Conservation (phyloP, 37 sponge, comb jelly and placozoan species). For the Spongilla lacustris region DNA sequence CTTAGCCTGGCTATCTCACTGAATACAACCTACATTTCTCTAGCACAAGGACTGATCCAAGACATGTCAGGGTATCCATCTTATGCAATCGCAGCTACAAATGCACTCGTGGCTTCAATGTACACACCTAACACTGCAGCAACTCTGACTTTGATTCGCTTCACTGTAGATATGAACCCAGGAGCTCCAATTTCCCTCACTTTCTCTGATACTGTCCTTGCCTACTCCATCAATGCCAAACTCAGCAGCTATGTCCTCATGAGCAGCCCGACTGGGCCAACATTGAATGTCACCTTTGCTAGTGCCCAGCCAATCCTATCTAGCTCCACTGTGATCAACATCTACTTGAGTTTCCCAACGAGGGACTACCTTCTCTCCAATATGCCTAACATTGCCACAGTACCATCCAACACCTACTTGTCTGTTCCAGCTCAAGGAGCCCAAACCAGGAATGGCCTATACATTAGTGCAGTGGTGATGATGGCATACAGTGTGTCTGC, state of each 20-base stretch:
- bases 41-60: conserved; percentile 58
- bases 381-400: conserved; percentile 47
- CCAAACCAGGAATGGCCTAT: conserved; percentile 43
- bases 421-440: conserved; percentile 60
- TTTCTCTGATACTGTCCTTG: conserved; percentile 77
- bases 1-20: conserved; percentile 56
- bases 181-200: conserved; percentile 58
- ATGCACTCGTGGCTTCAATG: conserved; percentile 59
- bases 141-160: conserved; percentile 52
- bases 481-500: conserved; percentile 49
- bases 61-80: conserved; percentile 35
- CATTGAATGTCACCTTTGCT: conserved; percentile 46
- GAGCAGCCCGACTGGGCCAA: conserved; percentile 16
- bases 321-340: conserved; percentile 58
- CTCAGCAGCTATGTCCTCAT: background rate
- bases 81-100: conserved; percentile 33
- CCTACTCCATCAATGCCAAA: conserved; percentile 17
- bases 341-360: conserved; percentile 54
- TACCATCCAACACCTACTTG: conserved; percentile 62
- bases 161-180: conserved; percentile 80
- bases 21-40: conserved; percentile 58
- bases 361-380: background rate
- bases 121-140: conserved; percentile 37
- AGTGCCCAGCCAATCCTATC: conserved; percentile 38
- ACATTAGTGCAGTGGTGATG: conserved; percentile 38